These are phyloP conservation scores for Acanthosepion esculentum DNA, from an alignment of 2,888 invertebrate species.

Conservation along the genomic window DNA sequence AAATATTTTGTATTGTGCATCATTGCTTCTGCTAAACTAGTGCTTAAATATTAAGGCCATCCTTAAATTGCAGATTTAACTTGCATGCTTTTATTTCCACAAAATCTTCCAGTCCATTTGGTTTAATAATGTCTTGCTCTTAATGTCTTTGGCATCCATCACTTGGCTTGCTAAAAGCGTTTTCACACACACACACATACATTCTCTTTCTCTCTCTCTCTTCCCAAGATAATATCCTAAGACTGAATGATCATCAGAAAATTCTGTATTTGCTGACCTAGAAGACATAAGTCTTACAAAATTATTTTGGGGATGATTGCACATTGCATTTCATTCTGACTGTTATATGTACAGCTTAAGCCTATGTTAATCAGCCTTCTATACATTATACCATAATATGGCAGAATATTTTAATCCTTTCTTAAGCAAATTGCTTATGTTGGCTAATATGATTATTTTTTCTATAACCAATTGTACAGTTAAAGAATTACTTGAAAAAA, in stretches of 20 bases:
- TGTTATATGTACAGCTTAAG: background rate
- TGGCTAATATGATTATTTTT: no score
- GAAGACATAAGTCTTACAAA: background rate
- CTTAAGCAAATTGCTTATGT: no score
- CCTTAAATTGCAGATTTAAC: background rate
- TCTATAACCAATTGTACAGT: no score
- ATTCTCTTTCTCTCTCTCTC: background rate
- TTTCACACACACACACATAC: background rate
- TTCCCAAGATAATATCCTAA: background rate
- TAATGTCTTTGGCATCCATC: background rate
- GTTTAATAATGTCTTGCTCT: slow-evolving; percentile 18
- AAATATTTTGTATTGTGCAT: no score
- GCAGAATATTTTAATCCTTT: no score
- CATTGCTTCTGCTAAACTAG: background rate
- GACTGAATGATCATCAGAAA: background rate
- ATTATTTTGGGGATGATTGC: background rate
- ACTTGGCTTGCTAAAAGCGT: background rate
- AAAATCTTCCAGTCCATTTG: background rate
- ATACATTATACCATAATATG: background rate
- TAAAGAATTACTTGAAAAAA: no score
- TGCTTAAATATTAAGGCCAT: background rate
- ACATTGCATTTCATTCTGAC: background rate
- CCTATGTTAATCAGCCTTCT: background rate
- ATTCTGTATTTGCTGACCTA: background rate
- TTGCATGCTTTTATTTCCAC: background rate